phyloP scores from a whole-genome alignment of 2,888 invertebrate species.

The Caradrina kadenii region DNA sequence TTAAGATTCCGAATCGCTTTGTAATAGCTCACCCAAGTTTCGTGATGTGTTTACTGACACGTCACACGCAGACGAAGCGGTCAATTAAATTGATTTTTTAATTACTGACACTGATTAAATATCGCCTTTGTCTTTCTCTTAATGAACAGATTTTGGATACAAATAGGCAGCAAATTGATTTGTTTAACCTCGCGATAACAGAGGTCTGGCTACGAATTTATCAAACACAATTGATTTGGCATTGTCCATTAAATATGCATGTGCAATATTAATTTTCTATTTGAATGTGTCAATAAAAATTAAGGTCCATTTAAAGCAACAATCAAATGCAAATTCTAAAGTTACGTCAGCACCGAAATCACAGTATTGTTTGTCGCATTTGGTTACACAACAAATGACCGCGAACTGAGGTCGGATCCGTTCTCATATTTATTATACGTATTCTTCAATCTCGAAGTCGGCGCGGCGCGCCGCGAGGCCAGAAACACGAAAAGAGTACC shows the following conservation, averaged over 20 bases:
- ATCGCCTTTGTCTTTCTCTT: conserved; percentile 26
- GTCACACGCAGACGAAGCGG: conserved; percentile 22
- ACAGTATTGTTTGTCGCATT: conserved; percentile 85
- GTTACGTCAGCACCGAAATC: conserved; percentile 76
- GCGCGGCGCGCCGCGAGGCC: conserved; percentile 79
- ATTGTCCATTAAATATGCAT: conserved; percentile 43
- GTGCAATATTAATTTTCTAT: conserved; percentile 46
- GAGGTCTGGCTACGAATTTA: conserved; percentile 19
- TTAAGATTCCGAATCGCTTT: conserved; percentile 46
- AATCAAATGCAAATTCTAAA: conserved; percentile 71
- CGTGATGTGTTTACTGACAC: conserved; percentile 36
- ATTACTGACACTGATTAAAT: conserved; percentile 23
- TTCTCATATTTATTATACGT: conserved; percentile 90
- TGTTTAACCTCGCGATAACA: conserved; percentile 42
- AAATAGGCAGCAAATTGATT: conserved; percentile 27
- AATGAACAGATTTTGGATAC: conserved; percentile 19
- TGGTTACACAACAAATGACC: conserved; percentile 87
- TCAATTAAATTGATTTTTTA: conserved; percentile 36
- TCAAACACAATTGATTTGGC: conserved; percentile 41
- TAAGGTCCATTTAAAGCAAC: conserved; percentile 68
- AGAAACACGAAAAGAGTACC: conserved; percentile 86
- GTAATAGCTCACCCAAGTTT: conserved; percentile 5
- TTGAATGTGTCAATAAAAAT: conserved; percentile 62
- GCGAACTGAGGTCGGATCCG: conserved; percentile 88
- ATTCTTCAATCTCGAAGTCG: conserved; percentile 86